A percentile compares a stretch with the other conserved stretches of the same genome.
Evolutionary conservation across 2,113 vertebrate genomes (phyloP).

Genomic region (Vimba vimba): DNA sequence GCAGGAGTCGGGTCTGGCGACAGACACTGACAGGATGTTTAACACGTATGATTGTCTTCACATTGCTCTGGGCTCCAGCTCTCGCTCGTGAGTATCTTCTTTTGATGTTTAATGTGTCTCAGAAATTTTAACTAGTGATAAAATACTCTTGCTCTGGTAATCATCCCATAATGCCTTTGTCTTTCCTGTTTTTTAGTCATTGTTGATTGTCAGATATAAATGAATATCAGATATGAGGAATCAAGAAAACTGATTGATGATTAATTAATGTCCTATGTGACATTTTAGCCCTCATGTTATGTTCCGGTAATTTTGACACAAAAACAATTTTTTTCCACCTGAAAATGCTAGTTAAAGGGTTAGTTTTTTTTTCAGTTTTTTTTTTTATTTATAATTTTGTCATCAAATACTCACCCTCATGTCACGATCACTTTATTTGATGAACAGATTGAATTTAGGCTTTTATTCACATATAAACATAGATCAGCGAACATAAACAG

Average conservation of each 20-base stretch:
- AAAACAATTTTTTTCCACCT: no score
- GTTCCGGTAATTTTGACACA: no score
- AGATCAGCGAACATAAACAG: no score
- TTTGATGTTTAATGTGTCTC: not conserved
- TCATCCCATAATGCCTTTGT: not conserved
- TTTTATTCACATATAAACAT: no score
- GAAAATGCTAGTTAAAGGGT: no score
- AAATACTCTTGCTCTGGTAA: no score
- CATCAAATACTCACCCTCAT: no score
- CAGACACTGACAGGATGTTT: conserved; percentile 24
- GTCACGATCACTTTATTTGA: no score
- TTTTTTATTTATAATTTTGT: no score
- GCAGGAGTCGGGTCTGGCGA: conserved; percentile 44
- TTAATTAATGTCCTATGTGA: not conserved
- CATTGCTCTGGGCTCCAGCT: conserved; percentile 44
- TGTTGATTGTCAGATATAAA: not conserved
- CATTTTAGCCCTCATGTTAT: not conserved
- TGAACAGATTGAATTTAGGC: no score
- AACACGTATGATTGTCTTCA: conserved; percentile 33
- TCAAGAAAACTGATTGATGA: not conserved
- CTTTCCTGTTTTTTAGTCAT: not conserved
- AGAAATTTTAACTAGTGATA: not conserved
- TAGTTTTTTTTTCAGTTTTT: no score
- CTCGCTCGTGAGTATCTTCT: conserved; percentile 50
- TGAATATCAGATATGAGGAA: not conserved